Conservation (phyloP, 2,113 vertebrate species). For the Reinhardtius hippoglossoides region DNA sequence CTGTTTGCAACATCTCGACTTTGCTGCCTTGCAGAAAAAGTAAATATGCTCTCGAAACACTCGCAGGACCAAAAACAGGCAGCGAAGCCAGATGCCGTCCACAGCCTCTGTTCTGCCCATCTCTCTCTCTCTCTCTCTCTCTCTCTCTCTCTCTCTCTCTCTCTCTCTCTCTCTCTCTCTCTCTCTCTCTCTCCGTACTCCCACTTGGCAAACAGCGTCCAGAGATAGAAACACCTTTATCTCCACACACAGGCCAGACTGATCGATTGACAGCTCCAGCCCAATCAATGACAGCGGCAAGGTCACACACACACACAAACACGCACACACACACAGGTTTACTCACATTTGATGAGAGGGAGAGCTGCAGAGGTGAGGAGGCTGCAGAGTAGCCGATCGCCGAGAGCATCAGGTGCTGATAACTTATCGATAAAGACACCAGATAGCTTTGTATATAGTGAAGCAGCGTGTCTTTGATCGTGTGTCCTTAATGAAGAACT, state of each 20-base stretch:
- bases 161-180: background rate
- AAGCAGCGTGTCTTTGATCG: background rate
- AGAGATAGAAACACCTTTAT: conserved; percentile 73
- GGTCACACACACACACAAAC: conserved; percentile 44
- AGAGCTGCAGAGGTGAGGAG: conserved; percentile 9
- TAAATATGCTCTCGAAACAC: background rate
- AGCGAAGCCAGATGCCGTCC: background rate
- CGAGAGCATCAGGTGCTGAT: conserved; percentile 26
- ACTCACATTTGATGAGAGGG: background rate
- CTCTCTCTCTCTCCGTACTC: background rate
- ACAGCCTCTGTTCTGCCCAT: background rate
- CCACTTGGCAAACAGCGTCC: conserved; percentile 47
- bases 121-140: background rate
- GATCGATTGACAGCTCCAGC: conserved; percentile 75
- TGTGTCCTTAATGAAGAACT: conserved; percentile 41
- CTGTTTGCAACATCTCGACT: background rate
- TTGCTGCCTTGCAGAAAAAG: background rate
- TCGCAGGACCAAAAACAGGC: background rate
- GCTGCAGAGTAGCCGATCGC: background rate
- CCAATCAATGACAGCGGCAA: conserved; percentile 69
- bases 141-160: background rate
- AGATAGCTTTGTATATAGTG: conserved; percentile 29
- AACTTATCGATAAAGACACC: conserved; percentile 45
- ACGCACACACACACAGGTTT: conserved; percentile 7
- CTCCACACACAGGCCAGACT: conserved; percentile 68